Evolutionary conservation across 2,113 vertebrate genomes (phyloP).

Genomic region (Rana temporaria): DNA sequence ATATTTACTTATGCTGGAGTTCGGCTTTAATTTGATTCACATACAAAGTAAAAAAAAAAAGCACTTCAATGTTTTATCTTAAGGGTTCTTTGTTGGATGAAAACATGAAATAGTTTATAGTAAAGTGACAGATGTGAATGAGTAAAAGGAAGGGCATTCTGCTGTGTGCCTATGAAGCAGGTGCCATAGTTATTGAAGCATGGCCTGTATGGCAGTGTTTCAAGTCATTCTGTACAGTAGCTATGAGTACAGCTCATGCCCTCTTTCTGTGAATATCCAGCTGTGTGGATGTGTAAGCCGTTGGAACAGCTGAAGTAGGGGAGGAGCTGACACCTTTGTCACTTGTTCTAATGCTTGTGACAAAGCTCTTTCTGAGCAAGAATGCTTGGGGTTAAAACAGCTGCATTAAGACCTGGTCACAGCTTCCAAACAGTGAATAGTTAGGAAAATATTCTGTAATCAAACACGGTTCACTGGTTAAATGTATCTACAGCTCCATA

Average conservation of each 20-base stretch:
- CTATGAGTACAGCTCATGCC: slow-evolving; percentile 7
- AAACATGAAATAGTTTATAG: neutral
- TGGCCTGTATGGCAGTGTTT: slow-evolving; percentile 11
- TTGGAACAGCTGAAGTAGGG: slow-evolving; percentile 47
- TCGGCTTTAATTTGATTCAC: too few relatives aligned
- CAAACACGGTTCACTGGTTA: too few relatives aligned
- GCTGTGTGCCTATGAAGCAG: slow-evolving; percentile 25
- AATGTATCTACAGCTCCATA: too few relatives aligned
- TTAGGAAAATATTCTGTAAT: too few relatives aligned
- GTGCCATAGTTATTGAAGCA: slow-evolving; percentile 32
- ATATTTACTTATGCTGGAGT: too few relatives aligned
- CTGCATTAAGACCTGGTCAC: too few relatives aligned
- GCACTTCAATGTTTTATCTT: too few relatives aligned
- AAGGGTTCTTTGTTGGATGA: too few relatives aligned
- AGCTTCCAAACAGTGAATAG: too few relatives aligned
- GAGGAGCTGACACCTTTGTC: slow-evolving; percentile 48
- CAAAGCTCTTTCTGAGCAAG: slow-evolving; percentile 15
- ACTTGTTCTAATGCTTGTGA: slow-evolving; percentile 34
- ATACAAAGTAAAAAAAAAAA: too few relatives aligned
- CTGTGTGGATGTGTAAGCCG: slow-evolving; percentile 32
- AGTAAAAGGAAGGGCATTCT: slow-evolving; percentile 3
- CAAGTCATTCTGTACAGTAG: slow-evolving; percentile 21
- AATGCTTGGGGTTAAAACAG: neutral
- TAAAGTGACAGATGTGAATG: slow-evolving; percentile 34
- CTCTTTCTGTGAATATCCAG: slow-evolving; percentile 38